Conservation (phyloP, 2,113 vertebrate genomes). For the Oxygymnocypris stewartii region DNA sequence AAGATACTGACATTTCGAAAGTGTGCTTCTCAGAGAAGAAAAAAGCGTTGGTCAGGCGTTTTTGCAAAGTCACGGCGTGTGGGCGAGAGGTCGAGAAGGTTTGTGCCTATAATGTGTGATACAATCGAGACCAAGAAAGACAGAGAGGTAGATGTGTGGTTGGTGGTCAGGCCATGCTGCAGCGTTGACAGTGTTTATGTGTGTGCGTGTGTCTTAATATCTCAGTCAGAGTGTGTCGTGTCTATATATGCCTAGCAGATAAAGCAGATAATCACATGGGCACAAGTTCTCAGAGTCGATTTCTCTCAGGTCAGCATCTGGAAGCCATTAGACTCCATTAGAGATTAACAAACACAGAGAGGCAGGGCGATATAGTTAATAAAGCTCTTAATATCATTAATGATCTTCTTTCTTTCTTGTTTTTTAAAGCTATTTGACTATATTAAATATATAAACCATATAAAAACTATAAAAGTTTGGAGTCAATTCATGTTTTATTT, state of each 20-base stretch:
- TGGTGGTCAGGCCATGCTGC: neutral
- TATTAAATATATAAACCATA: neutral
- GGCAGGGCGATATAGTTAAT: neutral
- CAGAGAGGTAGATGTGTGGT: neutral
- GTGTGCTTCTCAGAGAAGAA: neutral
- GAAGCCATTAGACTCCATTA: neutral
- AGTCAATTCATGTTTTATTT: no score
- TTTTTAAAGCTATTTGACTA: no score
- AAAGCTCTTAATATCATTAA: neutral
- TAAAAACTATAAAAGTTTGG: no score
- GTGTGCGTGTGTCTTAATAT: neutral
- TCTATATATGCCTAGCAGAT: neutral
- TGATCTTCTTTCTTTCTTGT: neutral
- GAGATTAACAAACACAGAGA: neutral
- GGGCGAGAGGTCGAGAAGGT: neutral
- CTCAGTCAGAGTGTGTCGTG: neutral
- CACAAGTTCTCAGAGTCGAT: neutral
- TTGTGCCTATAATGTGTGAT: neutral
- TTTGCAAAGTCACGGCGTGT: slow-evolving; percentile 12
- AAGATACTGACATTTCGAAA: slow-evolving; percentile 7
- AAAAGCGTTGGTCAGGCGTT: neutral
- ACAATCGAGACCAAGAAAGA: neutral
- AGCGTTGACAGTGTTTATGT: neutral
- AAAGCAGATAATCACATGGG: neutral
- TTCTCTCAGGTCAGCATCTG: neutral